Conservation (phyloP, 2,888 invertebrate genomes). For the Cephus sareptanus region DNA sequence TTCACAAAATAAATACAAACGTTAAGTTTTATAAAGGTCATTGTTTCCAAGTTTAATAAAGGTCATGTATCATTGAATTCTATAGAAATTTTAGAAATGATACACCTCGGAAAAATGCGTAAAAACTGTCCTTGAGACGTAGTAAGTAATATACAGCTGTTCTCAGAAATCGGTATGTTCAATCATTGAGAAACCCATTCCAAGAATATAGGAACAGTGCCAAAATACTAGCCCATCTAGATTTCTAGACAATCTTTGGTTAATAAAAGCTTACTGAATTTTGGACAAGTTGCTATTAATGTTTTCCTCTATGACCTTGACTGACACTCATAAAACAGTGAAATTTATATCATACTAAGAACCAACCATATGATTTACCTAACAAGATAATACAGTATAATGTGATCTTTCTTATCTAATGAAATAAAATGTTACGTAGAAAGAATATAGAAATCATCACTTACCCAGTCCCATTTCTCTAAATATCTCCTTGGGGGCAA, state of each 20-base stretch:
- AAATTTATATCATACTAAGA: not conserved
- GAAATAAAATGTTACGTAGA: constrained; percentile 17
- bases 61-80: not conserved
- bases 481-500: constrained; percentile 74
- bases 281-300: not conserved
- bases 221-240: not conserved
- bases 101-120: not conserved
- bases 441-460: constrained; percentile 55
- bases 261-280: not conserved
- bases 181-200: not conserved
- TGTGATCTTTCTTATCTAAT: not conserved
- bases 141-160: not conserved
- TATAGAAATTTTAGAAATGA: not conserved
- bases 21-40: not conserved
- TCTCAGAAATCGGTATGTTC: not conserved
- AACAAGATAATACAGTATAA: not conserved
- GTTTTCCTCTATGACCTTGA: not conserved
- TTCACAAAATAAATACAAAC: not conserved
- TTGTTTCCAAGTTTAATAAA: not conserved
- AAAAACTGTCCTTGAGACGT: not conserved
- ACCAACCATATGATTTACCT: not conserved
- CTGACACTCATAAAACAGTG: not conserved
- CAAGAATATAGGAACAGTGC: not conserved
- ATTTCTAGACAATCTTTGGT: not conserved
- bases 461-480: constrained; percentile 80